Evolutionary conservation across 1,140 invertebrate genomes (phyloP).

Genomic region (Aphis gossypii): DNA sequence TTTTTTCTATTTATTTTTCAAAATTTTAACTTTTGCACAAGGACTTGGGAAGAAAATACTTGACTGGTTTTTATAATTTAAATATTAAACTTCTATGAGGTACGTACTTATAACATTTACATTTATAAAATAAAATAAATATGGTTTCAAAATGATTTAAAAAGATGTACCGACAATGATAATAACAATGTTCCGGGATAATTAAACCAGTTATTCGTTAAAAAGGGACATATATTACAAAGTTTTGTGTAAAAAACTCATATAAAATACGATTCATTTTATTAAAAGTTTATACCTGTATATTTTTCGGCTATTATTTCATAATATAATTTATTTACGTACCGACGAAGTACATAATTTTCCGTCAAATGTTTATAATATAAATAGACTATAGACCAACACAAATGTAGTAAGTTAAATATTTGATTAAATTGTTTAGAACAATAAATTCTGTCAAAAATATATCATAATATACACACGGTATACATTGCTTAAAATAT

Average conservation of each 20-base stretch:
- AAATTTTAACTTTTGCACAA: not conserved
- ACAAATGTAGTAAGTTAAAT: not conserved
- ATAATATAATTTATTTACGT: no score
- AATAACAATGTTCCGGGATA: not conserved
- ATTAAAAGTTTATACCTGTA: no score
- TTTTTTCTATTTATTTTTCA: not conserved
- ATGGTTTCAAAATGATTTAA: not conserved
- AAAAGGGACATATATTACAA: not conserved
- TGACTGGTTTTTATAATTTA: not conserved
- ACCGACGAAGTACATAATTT: not conserved
- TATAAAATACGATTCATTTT: no score
- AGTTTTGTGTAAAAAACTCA: no score
- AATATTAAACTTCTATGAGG: not conserved
- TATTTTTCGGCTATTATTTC: no score
- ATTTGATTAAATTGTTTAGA: not conserved
- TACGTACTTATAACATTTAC: not conserved
- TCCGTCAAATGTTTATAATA: not conserved
- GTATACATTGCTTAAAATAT: not conserved
- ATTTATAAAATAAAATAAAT: not conserved
- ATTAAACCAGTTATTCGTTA: not conserved
- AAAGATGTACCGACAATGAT: not conserved
- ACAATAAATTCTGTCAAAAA: not conserved
- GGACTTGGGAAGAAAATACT: not conserved
- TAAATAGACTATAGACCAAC: not conserved
- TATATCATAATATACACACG: not conserved